phyloP scores from a whole-genome alignment of 2,888 invertebrate species.

The Malachius bipustulatus region DNA sequence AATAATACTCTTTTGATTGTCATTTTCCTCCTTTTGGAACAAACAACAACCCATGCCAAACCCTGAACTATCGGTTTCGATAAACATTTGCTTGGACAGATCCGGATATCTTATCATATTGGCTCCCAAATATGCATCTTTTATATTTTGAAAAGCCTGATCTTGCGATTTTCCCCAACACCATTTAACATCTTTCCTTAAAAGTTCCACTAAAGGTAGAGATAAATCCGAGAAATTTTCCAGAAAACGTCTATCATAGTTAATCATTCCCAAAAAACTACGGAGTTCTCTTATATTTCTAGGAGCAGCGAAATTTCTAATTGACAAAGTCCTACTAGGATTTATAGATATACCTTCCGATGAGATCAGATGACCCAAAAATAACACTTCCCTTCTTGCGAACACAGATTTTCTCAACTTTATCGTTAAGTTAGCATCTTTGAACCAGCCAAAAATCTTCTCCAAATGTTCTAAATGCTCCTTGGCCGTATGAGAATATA shows the following conservation, averaged over 20 bases:
- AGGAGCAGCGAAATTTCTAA: neutral
- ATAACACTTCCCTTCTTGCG: neutral
- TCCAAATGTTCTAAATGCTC: constrained; percentile 1
- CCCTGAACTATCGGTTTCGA: constrained; percentile 11
- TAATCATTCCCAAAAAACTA: constrained; percentile 8
- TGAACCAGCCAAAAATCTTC: neutral
- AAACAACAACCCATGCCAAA: constrained; percentile 13
- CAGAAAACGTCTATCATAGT: constrained; percentile 9
- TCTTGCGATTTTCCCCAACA: constrained; percentile 7
- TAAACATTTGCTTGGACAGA: constrained; percentile 4
- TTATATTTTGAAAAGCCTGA: constrained; percentile 6
- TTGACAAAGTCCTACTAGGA: neutral
- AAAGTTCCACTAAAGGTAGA: constrained; percentile 7
- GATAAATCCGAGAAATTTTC: constrained; percentile 3
- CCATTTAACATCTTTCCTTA: constrained; percentile 8
- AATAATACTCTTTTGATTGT: constrained; percentile 6
- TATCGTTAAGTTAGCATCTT: neutral
- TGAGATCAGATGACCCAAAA: constrained; percentile 1
- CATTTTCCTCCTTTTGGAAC: constrained; percentile 5
- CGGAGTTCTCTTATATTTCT: constrained; percentile 5
- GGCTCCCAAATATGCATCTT: constrained; percentile 8
- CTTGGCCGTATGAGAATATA: constrained; percentile 3
- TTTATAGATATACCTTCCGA: constrained; percentile 1
- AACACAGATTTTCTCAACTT: neutral
- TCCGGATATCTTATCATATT: constrained; percentile 9